Evolutionary conservation across 1,140 invertebrate genomes (phyloP).

Genomic region (Caenorhabditis brenneri): DNA sequence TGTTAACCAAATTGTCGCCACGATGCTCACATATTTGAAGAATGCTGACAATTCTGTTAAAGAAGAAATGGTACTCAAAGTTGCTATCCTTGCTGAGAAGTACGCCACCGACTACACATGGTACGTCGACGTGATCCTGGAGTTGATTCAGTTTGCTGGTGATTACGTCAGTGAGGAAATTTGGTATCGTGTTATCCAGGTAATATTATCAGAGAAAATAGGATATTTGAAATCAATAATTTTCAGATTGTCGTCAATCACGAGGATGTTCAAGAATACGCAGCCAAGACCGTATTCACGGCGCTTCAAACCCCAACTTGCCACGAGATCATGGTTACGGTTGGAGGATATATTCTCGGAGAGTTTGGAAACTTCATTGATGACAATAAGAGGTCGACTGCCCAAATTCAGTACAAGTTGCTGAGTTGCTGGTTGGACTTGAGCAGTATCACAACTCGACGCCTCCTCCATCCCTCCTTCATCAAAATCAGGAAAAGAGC

Average conservation of each 20-base stretch:
- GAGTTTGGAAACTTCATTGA: constrained; percentile 99
- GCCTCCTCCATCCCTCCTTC: too few species aligned
- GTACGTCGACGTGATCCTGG: constrained; percentile 98
- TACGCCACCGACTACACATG: constrained; percentile 99
- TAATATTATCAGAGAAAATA: not conserved
- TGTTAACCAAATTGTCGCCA: constrained; percentile 98
- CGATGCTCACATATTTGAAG: constrained; percentile 98
- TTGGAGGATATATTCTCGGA: constrained; percentile 97
- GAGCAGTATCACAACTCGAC: constrained; percentile 93
- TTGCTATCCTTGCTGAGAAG: constrained; percentile 98
- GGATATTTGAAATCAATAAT: not conserved
- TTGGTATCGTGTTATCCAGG: constrained; percentile 98
- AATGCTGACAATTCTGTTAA: constrained; percentile 99
- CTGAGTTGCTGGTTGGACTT: constrained; percentile 81
- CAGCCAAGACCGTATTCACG: constrained; percentile 99
- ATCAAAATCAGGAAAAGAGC: too few species aligned
- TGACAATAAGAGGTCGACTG: constrained; percentile 87
- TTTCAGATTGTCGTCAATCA: constrained; percentile 91
- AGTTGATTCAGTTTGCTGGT: constrained; percentile 97
- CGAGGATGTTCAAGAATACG: constrained; percentile 95
- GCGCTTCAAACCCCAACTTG: constrained; percentile 81
- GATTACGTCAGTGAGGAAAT: constrained; percentile 94
- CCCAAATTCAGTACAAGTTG: constrained; percentile 68
- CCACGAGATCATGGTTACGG: constrained; percentile 99
- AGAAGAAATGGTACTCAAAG: constrained; percentile 99